A percentile compares a stretch with the other conserved stretches of the same genome.
These are phyloP conservation scores for Tenrec ecaudatus DNA, from an alignment of 2,113 vertebrate species.

Conservation along the genomic window DNA sequence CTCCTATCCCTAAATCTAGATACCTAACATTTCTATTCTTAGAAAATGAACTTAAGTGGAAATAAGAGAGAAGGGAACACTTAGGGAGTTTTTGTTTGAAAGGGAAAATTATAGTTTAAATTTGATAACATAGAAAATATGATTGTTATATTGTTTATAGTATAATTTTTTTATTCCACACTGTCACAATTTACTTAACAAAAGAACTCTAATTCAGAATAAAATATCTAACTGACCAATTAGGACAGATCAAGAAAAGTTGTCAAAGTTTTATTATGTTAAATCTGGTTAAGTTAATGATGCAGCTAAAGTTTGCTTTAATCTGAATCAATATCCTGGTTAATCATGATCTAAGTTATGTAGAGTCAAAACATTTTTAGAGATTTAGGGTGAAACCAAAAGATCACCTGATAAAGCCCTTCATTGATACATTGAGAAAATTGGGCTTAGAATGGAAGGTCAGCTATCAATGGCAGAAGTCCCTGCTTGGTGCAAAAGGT, in stretches of 20 bases:
- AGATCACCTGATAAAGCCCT: not conserved
- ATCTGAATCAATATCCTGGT: conserved; percentile 29
- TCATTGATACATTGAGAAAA: not conserved
- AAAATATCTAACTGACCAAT: not conserved
- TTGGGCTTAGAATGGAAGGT: not conserved
- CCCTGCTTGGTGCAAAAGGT: not conserved
- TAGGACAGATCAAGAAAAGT: not conserved
- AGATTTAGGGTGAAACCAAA: not conserved
- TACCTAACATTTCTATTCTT: not conserved
- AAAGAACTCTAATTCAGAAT: conserved; percentile 6
- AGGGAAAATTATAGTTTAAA: not conserved
- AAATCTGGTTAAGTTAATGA: conserved; percentile 42
- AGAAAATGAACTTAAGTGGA: not conserved
- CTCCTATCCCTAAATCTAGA: too few species aligned
- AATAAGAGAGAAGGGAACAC: not conserved
- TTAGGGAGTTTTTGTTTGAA: not conserved
- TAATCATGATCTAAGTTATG: not conserved
- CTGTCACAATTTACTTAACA: not conserved
- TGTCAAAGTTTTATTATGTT: conserved; percentile 19
- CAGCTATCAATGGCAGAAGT: not conserved
- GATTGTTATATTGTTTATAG: conserved; percentile 13
- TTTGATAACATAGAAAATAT: conserved; percentile 21
- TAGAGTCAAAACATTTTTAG: not conserved
- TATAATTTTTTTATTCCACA: not conserved
- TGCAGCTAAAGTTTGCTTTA: conserved; percentile 6